Percentiles rank a stretch among this genome's conserved stretches.
phyloP scores from a whole-genome alignment of 2,797 vertebrate genomes.

The Onychomys leucogaster region DNA sequence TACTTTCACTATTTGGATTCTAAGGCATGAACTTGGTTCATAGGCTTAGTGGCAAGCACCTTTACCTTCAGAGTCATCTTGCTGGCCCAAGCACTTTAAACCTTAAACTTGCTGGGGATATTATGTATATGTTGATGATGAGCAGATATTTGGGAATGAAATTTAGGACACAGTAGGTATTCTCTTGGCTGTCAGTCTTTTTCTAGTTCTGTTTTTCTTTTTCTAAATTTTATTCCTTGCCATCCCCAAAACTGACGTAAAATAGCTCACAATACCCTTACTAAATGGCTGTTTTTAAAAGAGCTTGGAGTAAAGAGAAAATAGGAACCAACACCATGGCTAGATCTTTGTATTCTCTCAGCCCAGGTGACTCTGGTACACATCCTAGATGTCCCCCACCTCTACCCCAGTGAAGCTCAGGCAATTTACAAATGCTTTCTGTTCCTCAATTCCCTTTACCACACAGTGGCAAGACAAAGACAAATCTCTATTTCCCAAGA shows the following conservation, averaged over 20 bases:
- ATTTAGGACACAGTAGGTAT: background rate
- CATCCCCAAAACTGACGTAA: background rate
- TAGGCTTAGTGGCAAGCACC: background rate
- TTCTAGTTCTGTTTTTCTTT: background rate
- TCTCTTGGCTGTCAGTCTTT: background rate
- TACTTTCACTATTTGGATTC: background rate
- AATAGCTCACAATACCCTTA: background rate
- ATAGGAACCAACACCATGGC: background rate
- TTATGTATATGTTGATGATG: rapidly evolving
- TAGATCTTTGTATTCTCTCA: background rate
- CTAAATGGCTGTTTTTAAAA: background rate
- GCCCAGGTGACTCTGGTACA: background rate
- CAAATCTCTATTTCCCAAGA: background rate
- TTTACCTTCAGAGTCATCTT: background rate
- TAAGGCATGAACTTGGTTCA: no score
- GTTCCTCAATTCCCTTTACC: background rate
- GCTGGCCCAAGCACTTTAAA: background rate
- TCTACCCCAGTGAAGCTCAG: background rate
- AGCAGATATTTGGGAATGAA: background rate
- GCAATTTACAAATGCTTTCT: background rate
- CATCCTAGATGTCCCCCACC: background rate
- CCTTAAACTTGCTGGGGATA: background rate
- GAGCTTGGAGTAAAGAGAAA: background rate
- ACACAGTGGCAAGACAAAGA: background rate
- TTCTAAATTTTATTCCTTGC: background rate